A percentile compares a stretch with the other conserved stretches of the same genome.
These are phyloP conservation scores for Atherinomorus stipes DNA, from an alignment of 2,113 vertebrate genomes.

Conservation along the genomic window DNA sequence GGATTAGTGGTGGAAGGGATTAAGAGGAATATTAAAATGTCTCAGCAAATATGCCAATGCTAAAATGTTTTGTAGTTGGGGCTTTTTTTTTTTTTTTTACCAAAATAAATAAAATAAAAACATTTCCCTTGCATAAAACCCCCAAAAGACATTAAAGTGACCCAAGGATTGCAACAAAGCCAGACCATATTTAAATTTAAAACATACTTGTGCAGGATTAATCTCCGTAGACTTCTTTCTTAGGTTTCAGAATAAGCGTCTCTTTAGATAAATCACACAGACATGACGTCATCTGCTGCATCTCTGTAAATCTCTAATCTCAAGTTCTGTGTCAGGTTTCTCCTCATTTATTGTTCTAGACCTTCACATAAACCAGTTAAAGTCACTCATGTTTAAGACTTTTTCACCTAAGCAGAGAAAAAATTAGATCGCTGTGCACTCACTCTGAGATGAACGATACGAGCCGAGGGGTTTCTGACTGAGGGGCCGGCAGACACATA, in stretches of 20 bases:
- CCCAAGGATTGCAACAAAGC: not conserved
- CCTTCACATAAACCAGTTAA: not conserved
- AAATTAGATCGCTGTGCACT: slow-evolving; percentile 56
- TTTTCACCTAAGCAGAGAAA: not conserved
- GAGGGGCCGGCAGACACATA: slow-evolving; percentile 90
- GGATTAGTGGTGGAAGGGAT: slow-evolving; percentile 49
- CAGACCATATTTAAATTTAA: not conserved
- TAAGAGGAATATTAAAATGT: slow-evolving; percentile 58
- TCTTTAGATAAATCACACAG: slow-evolving; percentile 41
- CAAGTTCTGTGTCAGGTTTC: slow-evolving; percentile 27
- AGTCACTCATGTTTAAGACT: not conserved
- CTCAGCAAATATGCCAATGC: slow-evolving; percentile 23
- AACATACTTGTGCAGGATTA: not conserved
- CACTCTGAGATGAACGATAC: slow-evolving; percentile 89
- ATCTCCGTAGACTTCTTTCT: slow-evolving; percentile 29
- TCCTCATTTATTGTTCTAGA: slow-evolving; percentile 15
- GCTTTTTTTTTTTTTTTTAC: not conserved
- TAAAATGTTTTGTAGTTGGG: slow-evolving; percentile 7
- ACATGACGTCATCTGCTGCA: slow-evolving; percentile 39
- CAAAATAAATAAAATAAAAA: not conserved
- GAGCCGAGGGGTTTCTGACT: slow-evolving; percentile 89
- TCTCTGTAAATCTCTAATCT: slow-evolving; percentile 57
- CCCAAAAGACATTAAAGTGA: not conserved
- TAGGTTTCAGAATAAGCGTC: slow-evolving; percentile 28
- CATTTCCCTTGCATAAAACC: no score